These are phyloP conservation scores for Yponomeuta sedellus DNA, from an alignment of 2,888 invertebrate species.

Conservation along the genomic window DNA sequence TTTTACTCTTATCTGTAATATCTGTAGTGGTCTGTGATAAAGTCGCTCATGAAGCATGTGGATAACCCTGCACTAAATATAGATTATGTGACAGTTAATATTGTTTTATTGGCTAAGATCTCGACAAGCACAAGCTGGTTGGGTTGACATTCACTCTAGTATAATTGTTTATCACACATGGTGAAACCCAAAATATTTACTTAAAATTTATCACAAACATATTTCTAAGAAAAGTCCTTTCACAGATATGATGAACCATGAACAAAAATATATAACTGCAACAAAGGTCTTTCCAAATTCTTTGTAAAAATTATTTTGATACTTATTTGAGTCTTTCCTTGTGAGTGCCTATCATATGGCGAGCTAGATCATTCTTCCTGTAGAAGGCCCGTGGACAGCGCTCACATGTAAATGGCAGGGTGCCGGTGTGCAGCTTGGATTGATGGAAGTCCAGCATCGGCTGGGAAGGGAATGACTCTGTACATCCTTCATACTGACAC, in stretches of 20 bases:
- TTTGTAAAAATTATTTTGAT: conserved; percentile 19
- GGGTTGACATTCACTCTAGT: no score
- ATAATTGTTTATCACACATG: no score
- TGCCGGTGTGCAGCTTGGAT: conserved; percentile 50
- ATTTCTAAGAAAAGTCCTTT: no score
- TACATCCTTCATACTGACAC: conserved; percentile 48
- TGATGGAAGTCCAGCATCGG: conserved; percentile 57
- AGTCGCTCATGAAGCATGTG: conserved; percentile 36
- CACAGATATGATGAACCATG: no score
- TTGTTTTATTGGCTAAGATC: conserved; percentile 15
- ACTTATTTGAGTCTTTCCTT: conserved; percentile 40
- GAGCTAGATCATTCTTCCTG: conserved; percentile 58
- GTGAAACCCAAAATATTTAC: no score
- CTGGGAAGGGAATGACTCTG: conserved; percentile 47
- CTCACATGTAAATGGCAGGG: conserved; percentile 52
- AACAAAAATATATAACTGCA: no score
- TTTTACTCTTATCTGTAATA: conserved; percentile 22
- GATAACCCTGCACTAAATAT: conserved; percentile 49
- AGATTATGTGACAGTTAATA: conserved; percentile 21
- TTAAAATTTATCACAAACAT: no score
- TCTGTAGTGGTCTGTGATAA: conserved; percentile 50
- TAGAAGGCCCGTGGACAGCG: conserved; percentile 59
- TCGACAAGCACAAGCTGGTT: no score
- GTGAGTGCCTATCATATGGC: conserved; percentile 57
- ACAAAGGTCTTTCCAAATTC: no score